Evolutionary conservation across 2,113 vertebrate genomes (phyloP), one percentile per base, ranked within the genome.

Genomic region (Callochromis pleurospilus): DNA sequence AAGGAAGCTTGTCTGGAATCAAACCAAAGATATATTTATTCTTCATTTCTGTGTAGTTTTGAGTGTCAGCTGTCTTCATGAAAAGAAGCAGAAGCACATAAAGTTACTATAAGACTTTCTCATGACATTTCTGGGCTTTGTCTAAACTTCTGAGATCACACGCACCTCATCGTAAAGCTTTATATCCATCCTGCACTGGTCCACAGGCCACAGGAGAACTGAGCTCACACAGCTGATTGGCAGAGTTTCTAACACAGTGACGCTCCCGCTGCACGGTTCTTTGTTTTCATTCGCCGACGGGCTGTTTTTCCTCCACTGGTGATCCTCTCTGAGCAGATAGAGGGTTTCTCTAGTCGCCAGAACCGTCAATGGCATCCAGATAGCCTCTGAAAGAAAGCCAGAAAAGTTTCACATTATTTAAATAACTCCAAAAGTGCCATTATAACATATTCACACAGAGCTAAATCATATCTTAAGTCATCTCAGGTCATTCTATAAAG

Each of bases 151-250:
- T 10, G 26, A 5, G 7, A 77, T 77, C 73, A 21, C 4, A 82
- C 96, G 84, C 80, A 98, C 99, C 97, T 99, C 99, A 13, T 99
- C 98, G 0, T 99, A 99, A 83, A 99, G 97, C 88, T 97, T 94
- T 53, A 99, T 89, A 56, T 97, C 97, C 89, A 99, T 85, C 84
- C 97, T 95, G 88, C 95, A 93, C 0, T 96, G 95, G 36, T 96
- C 96, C 3, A 94, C 93, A 2, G 96, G 96, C 89, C 97, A 99
- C 7, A 98, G 96, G 87, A 97, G 91, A 77, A 99, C 92, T 0
- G 96, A 96, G 94, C 96, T 97, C 77, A 97, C 94, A n/a, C 95
- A 97, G 93, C 95, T 97, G 92, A 97, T 96, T 6, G 96, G 96
- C 77, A 96, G 95, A 3, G 89, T 94, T 77, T 97, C 96, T 13